Evolutionary conservation across 2,113 vertebrate genomes (phyloP).

Genomic region (Brachypteracias leptosomus): DNA sequence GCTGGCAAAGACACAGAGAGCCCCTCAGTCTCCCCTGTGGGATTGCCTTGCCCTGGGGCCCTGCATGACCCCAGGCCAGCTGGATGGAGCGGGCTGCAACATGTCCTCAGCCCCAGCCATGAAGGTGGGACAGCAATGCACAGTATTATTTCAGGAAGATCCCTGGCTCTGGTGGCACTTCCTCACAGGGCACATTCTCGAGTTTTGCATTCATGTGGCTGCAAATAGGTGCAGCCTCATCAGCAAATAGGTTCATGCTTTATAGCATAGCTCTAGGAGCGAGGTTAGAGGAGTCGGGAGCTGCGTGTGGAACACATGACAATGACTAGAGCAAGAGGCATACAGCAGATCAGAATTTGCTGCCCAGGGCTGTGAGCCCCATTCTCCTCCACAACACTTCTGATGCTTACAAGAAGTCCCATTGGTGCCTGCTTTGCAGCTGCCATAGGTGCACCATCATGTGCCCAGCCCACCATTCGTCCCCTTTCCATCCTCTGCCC

Average conservation of each 20-base stretch:
- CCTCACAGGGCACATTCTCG: not conserved
- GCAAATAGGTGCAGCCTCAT: constrained; percentile 21
- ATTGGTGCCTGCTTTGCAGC: fast-evolving
- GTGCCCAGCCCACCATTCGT: fast-evolving
- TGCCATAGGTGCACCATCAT: not conserved
- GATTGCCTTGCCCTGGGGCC: not conserved
- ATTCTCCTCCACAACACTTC: not conserved
- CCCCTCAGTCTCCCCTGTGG: fast-evolving
- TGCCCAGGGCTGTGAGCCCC: fast-evolving
- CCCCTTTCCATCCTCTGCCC: not conserved
- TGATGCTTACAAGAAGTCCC: not conserved
- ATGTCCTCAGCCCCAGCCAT: not conserved
- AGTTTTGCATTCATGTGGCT: constrained; percentile 41
- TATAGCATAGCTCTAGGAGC: not conserved
- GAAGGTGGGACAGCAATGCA: constrained; percentile 35
- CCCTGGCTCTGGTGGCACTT: not conserved
- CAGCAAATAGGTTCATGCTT: not conserved
- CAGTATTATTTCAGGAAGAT: constrained; percentile 20
- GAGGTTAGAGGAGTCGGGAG: not conserved
- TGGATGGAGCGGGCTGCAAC: not conserved
- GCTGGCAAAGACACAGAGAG: not conserved
- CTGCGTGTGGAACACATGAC: fast-evolving
- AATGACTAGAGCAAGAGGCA: not conserved
- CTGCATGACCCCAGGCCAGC: constrained; percentile 8
- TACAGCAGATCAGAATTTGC: not conserved